Conservation (phyloP, 1,140 invertebrate species). For the Bombus pascuorum region DNA sequence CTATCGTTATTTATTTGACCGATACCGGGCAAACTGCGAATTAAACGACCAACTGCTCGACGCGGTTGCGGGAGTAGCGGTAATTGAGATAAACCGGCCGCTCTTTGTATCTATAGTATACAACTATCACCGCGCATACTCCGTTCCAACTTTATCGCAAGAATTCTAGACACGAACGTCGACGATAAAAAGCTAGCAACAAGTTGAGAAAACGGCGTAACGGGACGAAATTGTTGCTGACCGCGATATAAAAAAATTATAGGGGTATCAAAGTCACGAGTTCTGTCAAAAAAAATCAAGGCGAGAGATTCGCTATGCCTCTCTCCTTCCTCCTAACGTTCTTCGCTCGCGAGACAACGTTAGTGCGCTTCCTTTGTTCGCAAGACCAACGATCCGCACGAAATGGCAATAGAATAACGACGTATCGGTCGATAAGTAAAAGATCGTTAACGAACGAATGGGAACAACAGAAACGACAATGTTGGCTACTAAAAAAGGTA, state of each 20-base stretch:
- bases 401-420: too few relatives aligned
- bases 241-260: not conserved
- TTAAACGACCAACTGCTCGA: slow-evolving; percentile 33
- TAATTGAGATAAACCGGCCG: slow-evolving; percentile 55
- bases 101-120: slow-evolving; percentile 21
- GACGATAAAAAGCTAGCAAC: not conserved
- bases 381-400: too few relatives aligned
- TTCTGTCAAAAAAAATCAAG: not conserved
- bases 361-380: not conserved
- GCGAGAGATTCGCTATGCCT: not conserved
- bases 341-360: not conserved
- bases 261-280: too few relatives aligned
- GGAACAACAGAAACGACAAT: not conserved
- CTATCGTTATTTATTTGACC: slow-evolving; percentile 24
- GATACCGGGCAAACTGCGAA: slow-evolving; percentile 25
- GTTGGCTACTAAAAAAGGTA: not conserved
- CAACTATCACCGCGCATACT: not conserved
- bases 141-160: not conserved
- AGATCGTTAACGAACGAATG: not conserved
- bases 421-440: not conserved
- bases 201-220: not conserved
- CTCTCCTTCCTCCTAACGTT: too few relatives aligned
- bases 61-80: slow-evolving; percentile 32
- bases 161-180: not conserved
- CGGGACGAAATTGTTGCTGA: not conserved